phyloP scores from a whole-genome alignment of 2,113 vertebrate genomes.

The Albula glossodonta region DNA sequence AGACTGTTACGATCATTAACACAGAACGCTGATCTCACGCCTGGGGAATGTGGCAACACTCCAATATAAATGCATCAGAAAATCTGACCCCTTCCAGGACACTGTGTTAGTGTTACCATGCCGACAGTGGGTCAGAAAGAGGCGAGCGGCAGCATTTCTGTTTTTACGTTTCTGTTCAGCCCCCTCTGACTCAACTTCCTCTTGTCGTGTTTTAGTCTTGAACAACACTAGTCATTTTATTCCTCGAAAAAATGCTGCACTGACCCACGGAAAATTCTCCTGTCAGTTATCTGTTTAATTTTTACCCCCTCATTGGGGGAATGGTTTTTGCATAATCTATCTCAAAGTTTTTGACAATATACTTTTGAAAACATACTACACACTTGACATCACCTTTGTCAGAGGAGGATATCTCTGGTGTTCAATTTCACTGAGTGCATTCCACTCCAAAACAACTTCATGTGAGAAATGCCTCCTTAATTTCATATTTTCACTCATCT shows the following conservation, averaged over 20 bases:
- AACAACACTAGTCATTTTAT: background rate
- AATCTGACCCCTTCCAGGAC: conserved; percentile 47
- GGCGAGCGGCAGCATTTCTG: background rate
- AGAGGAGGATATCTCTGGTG: background rate
- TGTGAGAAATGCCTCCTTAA: too few relatives aligned
- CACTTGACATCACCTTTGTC: background rate
- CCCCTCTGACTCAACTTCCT: background rate
- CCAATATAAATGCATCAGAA: conserved; percentile 47
- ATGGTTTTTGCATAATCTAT: background rate
- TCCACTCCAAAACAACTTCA: background rate
- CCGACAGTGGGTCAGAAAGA: background rate
- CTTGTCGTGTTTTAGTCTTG: background rate
- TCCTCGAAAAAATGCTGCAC: background rate
- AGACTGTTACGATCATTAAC: background rate
- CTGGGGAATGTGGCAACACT: conserved; percentile 61
- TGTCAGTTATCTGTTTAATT: background rate
- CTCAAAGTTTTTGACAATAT: background rate
- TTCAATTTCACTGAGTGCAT: background rate
- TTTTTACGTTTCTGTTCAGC: background rate
- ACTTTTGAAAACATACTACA: background rate
- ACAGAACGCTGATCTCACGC: conserved; percentile 52
- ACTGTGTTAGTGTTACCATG: conserved; percentile 28
- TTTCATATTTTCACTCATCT: background rate
- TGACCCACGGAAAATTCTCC: background rate
- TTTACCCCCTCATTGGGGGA: background rate